Evolutionary conservation across 2,797 vertebrate genomes (phyloP).

Genomic region (Gallirallus australis): DNA sequence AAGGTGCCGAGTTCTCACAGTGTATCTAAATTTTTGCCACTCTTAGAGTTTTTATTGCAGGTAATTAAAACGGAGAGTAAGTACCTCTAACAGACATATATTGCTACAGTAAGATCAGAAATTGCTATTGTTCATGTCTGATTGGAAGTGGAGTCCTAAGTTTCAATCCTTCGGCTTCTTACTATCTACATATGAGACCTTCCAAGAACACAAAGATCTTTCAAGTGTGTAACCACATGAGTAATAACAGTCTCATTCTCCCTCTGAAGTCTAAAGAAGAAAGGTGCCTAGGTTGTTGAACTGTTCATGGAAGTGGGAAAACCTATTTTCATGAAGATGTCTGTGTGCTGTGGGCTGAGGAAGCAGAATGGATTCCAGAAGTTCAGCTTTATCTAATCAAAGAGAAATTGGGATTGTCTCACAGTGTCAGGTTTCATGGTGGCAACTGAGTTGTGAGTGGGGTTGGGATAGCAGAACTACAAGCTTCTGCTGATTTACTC

Average conservation of each 20-base stretch:
- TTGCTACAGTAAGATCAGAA: neutral
- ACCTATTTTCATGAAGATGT: neutral
- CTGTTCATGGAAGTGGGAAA: neutral
- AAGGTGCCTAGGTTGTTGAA: accelerated
- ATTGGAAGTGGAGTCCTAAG: neutral
- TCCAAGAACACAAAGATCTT: neutral
- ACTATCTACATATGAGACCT: neutral
- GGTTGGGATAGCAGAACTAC: neutral
- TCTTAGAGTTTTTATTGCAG: neutral
- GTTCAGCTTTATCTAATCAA: neutral
- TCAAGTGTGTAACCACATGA: neutral
- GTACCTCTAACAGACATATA: neutral
- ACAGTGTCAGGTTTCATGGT: neutral
- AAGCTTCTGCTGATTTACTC: neutral
- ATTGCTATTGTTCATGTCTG: neutral
- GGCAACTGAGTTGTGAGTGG: neutral
- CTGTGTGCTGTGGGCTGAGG: neutral
- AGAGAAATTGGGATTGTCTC: neutral
- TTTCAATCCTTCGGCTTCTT: neutral
- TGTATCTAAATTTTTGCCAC: neutral
- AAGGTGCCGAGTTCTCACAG: neutral
- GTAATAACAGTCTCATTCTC: neutral
- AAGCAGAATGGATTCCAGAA: neutral
- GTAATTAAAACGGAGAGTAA: neutral
- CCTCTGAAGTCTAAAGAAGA: neutral